Evolutionary conservation across 2,113 vertebrate genomes (phyloP).

Genomic region (Odobenus rosmarus): DNA sequence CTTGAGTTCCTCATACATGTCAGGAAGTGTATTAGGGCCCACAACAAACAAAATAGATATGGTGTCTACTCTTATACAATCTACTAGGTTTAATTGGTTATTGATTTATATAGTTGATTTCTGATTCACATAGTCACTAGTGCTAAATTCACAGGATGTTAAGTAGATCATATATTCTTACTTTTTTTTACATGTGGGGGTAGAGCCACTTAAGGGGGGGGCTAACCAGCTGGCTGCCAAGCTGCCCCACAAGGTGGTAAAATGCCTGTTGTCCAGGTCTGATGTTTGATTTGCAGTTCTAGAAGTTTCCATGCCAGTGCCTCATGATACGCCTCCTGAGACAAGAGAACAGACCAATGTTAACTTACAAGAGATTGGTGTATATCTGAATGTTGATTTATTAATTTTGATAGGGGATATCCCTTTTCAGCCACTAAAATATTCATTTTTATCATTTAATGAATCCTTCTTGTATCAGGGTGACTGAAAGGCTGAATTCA

Average conservation of each 20-base stretch:
- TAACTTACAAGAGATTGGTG: slow-evolving; percentile 24
- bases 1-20: neutral
- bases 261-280: neutral
- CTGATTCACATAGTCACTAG: neutral
- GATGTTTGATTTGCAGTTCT: neutral
- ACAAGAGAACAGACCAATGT: slow-evolving; percentile 7
- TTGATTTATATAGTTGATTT: slow-evolving; percentile 15
- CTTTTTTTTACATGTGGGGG: neutral
- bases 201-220: neutral
- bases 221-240: neutral
- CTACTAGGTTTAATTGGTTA: neutral
- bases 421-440: slow-evolving; percentile 43
- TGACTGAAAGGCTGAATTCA: slow-evolving; percentile 41
- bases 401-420: slow-evolving; percentile 34
- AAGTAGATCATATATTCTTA: neutral
- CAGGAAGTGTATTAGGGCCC: neutral
- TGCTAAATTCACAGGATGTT: neutral
- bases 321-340: neutral
- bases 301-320: neutral
- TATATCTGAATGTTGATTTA: slow-evolving; percentile 47
- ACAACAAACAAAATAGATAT: neutral
- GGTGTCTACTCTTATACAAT: neutral
- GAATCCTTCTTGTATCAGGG: slow-evolving; percentile 35
- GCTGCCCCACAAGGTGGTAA: neutral
- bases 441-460: slow-evolving; percentile 63